Conservation (phyloP, 2,888 invertebrate genomes). For the Julus scandinavius region DNA sequence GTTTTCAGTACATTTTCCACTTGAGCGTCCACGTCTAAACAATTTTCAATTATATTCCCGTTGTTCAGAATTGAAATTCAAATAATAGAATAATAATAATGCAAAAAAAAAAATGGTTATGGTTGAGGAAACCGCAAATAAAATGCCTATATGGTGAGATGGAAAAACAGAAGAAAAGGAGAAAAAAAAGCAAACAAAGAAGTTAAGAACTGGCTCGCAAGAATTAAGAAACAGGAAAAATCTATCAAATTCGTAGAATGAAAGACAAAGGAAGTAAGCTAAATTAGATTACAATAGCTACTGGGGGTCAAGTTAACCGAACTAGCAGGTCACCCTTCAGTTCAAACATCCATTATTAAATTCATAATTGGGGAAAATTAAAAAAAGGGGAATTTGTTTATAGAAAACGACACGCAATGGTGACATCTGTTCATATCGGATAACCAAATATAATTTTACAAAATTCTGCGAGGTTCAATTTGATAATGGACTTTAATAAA, state of each 20-base stretch:
- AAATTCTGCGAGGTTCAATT: no score
- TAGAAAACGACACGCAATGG: background rate
- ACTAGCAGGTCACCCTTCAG: background rate
- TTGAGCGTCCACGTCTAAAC: conserved; percentile 29
- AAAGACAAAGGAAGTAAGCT: conserved; percentile 53
- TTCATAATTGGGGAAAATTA: conserved; percentile 31
- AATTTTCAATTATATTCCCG: conserved; percentile 35
- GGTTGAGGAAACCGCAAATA: conserved; percentile 38
- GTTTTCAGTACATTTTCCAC: conserved; percentile 12
- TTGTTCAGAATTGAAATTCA: conserved; percentile 35
- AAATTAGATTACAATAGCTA: conserved; percentile 51
- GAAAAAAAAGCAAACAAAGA: conserved; percentile 35
- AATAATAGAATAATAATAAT: conserved; percentile 30
- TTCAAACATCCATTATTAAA: conserved; percentile 30
- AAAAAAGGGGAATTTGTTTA: background rate
- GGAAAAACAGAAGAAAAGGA: background rate
- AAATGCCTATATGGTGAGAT: conserved; percentile 13
- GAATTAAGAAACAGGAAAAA: conserved; percentile 42
- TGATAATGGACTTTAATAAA: no score
- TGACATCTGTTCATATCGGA: background rate
- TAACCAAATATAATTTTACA: background rate
- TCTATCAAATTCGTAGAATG: conserved; percentile 24
- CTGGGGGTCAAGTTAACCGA: conserved; percentile 35
- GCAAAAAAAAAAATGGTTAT: conserved; percentile 1
- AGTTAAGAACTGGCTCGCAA: conserved; percentile 8